phyloP scores from a whole-genome alignment of 2,113 vertebrate species.

The Phainopepla nitens region DNA sequence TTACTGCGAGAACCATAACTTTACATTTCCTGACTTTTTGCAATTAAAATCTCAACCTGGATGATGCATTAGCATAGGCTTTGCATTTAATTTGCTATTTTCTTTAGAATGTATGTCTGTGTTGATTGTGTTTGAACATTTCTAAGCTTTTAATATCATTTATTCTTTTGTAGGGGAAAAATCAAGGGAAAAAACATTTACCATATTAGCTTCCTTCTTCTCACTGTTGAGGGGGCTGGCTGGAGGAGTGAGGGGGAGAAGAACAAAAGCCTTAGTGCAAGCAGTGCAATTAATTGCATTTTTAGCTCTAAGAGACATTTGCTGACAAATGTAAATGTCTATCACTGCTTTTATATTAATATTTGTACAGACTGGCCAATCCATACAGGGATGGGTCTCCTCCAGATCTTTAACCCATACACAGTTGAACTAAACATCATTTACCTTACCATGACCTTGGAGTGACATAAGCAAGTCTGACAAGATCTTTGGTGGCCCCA shows the following conservation, averaged over 20 bases:
- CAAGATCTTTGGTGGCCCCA: not conserved
- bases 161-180: constrained; percentile 58
- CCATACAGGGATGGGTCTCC: not conserved
- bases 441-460: not conserved
- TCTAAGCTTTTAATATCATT: constrained; percentile 53
- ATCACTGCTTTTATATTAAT: not conserved
- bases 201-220: not conserved
- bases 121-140: constrained; percentile 63
- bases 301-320: constrained; percentile 32
- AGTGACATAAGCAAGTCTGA: not conserved
- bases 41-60: constrained; percentile 69
- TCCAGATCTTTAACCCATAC: not conserved
- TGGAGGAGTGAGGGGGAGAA: not conserved
- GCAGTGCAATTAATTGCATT: constrained; percentile 18
- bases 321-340: not conserved
- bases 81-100: constrained; percentile 68
- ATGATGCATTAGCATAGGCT: constrained; percentile 67
- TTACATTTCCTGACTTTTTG: constrained; percentile 64
- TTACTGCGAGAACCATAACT: constrained; percentile 57
- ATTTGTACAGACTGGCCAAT: not conserved
- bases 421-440: not conserved
- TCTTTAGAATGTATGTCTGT: constrained; percentile 35
- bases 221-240: accelerated
- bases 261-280: not conserved
- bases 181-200: constrained; percentile 22